Percentiles rank a stretch among this genome's conserved stretches.
Conservation (phyloP, 1,140 invertebrate genomes). For the Saccostrea echinata region DNA sequence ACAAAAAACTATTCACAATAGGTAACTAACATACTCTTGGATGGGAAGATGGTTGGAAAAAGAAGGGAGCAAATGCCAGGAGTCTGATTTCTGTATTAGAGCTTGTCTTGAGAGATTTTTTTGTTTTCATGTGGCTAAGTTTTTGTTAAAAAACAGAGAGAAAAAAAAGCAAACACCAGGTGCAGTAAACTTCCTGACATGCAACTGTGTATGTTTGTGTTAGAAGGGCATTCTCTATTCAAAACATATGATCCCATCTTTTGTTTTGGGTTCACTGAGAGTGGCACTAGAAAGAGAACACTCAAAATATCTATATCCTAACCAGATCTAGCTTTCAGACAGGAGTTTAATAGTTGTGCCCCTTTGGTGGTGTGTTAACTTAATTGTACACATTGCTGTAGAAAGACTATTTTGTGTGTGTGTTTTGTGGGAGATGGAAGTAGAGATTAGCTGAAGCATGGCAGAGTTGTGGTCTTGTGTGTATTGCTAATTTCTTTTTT, state of each 20-base stretch:
- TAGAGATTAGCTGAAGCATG: conserved; percentile 21
- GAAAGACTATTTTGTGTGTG: background rate
- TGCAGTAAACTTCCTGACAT: conserved; percentile 33
- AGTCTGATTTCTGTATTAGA: conserved; percentile 22
- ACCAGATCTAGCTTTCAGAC: conserved; percentile 1
- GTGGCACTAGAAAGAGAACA: conserved; percentile 3
- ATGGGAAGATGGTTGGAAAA: background rate
- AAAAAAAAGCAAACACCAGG: conserved; percentile 8
- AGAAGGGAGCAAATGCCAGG: conserved; percentile 3
- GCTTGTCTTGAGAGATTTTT: background rate
- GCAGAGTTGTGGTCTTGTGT: background rate
- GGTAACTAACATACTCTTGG: background rate
- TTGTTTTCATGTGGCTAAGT: background rate
- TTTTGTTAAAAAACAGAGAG: conserved; percentile 1
- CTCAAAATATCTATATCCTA: background rate
- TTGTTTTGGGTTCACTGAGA: conserved; percentile 28
- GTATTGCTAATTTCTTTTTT: conserved; percentile 10
- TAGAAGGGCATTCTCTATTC: background rate
- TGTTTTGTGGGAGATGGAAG: background rate
- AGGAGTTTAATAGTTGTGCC: background rate
- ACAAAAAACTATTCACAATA: background rate
- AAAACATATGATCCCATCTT: conserved; percentile 19
- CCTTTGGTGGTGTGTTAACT: background rate
- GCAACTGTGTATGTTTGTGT: conserved; percentile 36
- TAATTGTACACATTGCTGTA: background rate